Conservation (phyloP, 2,113 vertebrate genomes). For the Alligator mississippiensis region DNA sequence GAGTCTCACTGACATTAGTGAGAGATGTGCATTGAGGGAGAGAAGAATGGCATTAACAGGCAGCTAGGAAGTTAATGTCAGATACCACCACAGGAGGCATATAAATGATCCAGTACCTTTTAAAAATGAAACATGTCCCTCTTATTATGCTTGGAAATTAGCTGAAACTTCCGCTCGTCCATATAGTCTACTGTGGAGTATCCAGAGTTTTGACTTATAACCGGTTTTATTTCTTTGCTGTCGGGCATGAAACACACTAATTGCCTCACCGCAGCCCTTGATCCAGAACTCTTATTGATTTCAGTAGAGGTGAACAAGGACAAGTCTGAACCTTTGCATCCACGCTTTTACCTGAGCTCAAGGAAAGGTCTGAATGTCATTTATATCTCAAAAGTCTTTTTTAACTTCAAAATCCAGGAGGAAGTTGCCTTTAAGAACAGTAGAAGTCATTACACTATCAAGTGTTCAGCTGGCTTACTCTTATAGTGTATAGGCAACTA, state of each 20-base stretch:
- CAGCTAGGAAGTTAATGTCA: neutral
- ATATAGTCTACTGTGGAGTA: neutral
- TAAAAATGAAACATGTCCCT: neutral
- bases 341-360: neutral
- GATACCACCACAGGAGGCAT: neutral
- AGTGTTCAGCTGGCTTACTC: neutral
- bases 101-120: neutral
- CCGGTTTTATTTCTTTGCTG: neutral
- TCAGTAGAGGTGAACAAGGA: too few relatives aligned
- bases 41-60: neutral
- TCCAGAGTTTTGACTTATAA: neutral
- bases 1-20: neutral
- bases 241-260: neutral
- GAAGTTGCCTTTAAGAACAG: neutral
- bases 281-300: neutral
- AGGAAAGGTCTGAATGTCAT: neutral
- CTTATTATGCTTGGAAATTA: neutral
- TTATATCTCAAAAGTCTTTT: neutral
- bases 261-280: neutral
- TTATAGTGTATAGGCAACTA: neutral
- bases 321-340: neutral
- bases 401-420: neutral
- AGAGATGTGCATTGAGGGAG: neutral
- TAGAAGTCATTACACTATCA: neutral
- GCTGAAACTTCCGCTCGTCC: neutral